Conservation (phyloP, 2,888 invertebrate species). For the Acleris laterana region DNA sequence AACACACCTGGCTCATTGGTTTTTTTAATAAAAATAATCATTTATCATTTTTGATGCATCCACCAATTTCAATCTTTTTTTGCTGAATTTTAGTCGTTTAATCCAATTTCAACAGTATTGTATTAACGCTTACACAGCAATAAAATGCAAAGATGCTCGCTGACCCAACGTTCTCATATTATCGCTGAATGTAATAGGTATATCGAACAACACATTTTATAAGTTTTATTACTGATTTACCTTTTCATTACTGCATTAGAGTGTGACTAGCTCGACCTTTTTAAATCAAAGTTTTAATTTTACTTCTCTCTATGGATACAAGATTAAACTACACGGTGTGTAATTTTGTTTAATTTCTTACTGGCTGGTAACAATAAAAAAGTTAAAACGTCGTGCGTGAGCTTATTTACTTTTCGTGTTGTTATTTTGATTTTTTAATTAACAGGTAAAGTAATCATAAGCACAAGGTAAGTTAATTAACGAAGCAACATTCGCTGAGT, state of each 20-base stretch:
- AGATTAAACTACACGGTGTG: background rate
- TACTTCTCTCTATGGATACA: background rate
- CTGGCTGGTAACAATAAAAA: background rate
- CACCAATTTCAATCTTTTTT: too few species aligned
- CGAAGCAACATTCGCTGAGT: background rate
- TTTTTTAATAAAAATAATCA: too few species aligned
- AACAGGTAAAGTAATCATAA: background rate
- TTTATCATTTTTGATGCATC: too few species aligned
- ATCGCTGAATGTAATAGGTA: constrained; percentile 22
- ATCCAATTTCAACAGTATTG: too few species aligned
- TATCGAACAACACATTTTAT: background rate
- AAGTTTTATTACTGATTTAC: background rate
- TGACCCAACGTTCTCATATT: constrained; percentile 14
- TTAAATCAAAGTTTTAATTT: background rate
- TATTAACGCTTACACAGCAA: too few species aligned
- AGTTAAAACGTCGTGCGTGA: background rate
- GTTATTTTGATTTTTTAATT: background rate
- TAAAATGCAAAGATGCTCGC: background rate
- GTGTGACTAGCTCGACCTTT: background rate
- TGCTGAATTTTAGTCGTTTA: too few species aligned
- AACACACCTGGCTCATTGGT: too few species aligned
- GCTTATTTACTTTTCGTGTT: background rate
- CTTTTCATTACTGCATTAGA: background rate
- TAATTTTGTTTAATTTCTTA: background rate
- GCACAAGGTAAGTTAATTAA: too few species aligned